These are phyloP conservation scores for Polylopha cassiicola DNA, from an alignment of 2,888 invertebrate genomes.

Conservation along the genomic window DNA sequence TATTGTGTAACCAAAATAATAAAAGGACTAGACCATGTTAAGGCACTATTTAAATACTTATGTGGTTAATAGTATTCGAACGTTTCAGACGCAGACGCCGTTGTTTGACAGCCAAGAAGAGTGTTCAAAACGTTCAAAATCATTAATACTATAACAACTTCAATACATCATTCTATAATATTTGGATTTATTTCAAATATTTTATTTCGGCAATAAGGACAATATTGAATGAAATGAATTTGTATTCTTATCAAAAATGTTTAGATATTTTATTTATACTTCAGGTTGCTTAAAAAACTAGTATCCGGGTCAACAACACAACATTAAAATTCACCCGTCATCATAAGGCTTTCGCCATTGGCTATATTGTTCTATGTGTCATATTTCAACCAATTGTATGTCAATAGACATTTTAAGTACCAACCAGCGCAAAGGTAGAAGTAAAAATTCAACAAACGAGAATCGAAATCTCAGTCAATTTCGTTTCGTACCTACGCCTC, in stretches of 20 bases:
- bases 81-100: neutral
- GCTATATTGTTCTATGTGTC: neutral
- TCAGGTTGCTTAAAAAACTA: neutral
- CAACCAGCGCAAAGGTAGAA: conserved; percentile 2
- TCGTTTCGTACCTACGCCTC: conserved; percentile 62
- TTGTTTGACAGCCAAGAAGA: neutral
- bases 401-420: neutral
- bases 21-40: too few species aligned
- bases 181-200: too few species aligned
- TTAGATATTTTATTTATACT: too few species aligned
- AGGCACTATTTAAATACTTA: too few species aligned
- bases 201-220: too few species aligned
- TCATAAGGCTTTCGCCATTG: conserved; percentile 4
- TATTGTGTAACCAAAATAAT: too few species aligned
- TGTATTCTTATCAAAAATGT: too few species aligned
- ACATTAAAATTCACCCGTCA: conserved; percentile 14
- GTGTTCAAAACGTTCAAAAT: conserved; percentile 8
- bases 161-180: too few species aligned
- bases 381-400: conserved; percentile 3
- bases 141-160: too few species aligned
- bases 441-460: conserved; percentile 17
- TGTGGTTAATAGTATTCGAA: conserved; percentile 3
- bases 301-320: conserved; percentile 2
- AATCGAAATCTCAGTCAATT: conserved; percentile 42
- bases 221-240: too few species aligned